Conservation (phyloP, 2,888 invertebrate species). For the Tetropium fuscum region DNA sequence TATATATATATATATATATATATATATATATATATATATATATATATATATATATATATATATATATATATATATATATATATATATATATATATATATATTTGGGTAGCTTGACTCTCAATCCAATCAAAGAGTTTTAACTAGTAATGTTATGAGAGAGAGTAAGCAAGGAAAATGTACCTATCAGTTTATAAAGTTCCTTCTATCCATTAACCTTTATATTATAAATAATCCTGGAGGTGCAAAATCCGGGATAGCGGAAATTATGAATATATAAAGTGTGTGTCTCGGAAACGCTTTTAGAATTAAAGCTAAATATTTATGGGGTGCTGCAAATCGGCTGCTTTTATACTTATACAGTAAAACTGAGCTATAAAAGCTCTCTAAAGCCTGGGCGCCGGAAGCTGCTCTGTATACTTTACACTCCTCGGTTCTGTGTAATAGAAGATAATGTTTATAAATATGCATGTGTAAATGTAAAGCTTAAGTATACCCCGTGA, state of each 20-base stretch:
- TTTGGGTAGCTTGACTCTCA: too few relatives aligned
- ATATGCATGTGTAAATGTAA: slow-evolving; percentile 67
- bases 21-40: too few relatives aligned
- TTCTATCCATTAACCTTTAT: slow-evolving; percentile 28
- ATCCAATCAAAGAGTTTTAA: too few relatives aligned
- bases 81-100: too few relatives aligned
- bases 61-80: too few relatives aligned
- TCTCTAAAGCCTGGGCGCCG: slow-evolving; percentile 61
- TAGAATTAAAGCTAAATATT: slow-evolving; percentile 67
- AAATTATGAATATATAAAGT: slow-evolving; percentile 65
- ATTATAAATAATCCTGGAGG: slow-evolving; percentile 42
- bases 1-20: too few relatives aligned
- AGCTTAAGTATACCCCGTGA: slow-evolving; percentile 57
- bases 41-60: too few relatives aligned
- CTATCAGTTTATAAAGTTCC: slow-evolving; percentile 14
- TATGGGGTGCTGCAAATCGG: slow-evolving; percentile 67
- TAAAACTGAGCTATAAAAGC: slow-evolving; percentile 66
- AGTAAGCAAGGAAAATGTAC: neutral
- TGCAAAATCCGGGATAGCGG: slow-evolving; percentile 52
- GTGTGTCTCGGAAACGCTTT: slow-evolving; percentile 65
- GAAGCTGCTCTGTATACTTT: slow-evolving; percentile 62
- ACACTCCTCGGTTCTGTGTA: slow-evolving; percentile 64
- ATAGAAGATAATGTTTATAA: slow-evolving; percentile 68
- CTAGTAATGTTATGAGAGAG: neutral
- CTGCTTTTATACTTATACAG: slow-evolving; percentile 68